phyloP scores from a whole-genome alignment of 2,797 vertebrate genomes.

The Psittacula echo region DNA sequence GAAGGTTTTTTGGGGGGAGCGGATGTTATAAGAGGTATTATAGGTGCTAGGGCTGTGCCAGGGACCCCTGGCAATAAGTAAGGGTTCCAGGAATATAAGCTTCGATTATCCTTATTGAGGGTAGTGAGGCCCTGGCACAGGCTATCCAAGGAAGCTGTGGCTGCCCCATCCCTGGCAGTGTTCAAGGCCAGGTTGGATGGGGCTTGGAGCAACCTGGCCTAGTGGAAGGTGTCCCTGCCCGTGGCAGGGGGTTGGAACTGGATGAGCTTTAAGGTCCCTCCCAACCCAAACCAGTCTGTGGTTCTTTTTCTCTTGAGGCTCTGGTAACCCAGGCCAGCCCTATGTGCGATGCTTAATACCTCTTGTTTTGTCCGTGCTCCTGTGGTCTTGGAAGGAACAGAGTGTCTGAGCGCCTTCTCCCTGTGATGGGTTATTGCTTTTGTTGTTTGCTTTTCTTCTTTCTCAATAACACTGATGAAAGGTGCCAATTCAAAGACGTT shows the following conservation, averaged over 20 bases:
- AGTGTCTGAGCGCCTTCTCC: not conserved
- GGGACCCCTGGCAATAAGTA: not conserved
- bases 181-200: not conserved
- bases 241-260: not conserved
- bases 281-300: not conserved
- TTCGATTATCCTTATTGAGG: not conserved
- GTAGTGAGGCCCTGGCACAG: not conserved
- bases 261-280: not conserved
- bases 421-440: not conserved
- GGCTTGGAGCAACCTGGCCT: not conserved
- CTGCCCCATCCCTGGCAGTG: not conserved
- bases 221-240: not conserved
- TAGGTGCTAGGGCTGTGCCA: no score
- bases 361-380: not conserved
- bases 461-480: not conserved
- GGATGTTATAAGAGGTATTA: no score
- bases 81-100: not conserved
- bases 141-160: not conserved
- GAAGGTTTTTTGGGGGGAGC: no score
- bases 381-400: not conserved
- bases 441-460: not conserved
- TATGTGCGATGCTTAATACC: rapidly evolving
- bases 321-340: not conserved
- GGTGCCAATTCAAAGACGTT: not conserved
- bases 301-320: not conserved